Evolutionary conservation across 2,113 vertebrate species (phyloP).

Genomic region (Petrocephalus zakoni): DNA sequence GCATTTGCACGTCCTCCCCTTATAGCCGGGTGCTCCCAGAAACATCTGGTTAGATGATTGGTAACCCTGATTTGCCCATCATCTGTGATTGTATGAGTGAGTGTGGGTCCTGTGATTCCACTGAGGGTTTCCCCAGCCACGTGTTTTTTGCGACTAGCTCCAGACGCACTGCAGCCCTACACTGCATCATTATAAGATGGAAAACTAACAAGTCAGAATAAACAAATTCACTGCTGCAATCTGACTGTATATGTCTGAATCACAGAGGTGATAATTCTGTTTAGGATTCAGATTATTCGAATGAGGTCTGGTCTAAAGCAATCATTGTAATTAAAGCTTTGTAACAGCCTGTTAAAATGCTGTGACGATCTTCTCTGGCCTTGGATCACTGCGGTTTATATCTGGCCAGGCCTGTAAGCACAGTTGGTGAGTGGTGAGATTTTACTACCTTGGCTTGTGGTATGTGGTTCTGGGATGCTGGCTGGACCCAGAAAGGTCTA

Average conservation of each 20-base stretch:
- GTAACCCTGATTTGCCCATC: too few relatives aligned
- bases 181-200: background rate
- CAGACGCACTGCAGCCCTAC: background rate
- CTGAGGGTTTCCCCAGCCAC: background rate
- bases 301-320: background rate
- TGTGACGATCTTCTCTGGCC: background rate
- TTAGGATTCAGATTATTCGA: background rate
- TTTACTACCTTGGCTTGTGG: background rate
- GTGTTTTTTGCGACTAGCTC: background rate
- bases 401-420: background rate
- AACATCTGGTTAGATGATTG: too few relatives aligned
- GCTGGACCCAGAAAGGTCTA: background rate
- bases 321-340: background rate
- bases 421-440: conserved; percentile 3
- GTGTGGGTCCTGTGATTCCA: background rate
- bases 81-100: background rate
- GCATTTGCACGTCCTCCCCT: background rate
- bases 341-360: background rate
- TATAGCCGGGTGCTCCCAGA: background rate
- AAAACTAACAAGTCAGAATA: background rate
- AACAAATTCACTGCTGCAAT: background rate
- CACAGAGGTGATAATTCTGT: background rate
- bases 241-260: background rate
- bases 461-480: background rate
- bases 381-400: background rate